These are phyloP conservation scores for Heteractis magnifica DNA, from an alignment of 92 coral and sea anemone species.

Conservation along the genomic window DNA sequence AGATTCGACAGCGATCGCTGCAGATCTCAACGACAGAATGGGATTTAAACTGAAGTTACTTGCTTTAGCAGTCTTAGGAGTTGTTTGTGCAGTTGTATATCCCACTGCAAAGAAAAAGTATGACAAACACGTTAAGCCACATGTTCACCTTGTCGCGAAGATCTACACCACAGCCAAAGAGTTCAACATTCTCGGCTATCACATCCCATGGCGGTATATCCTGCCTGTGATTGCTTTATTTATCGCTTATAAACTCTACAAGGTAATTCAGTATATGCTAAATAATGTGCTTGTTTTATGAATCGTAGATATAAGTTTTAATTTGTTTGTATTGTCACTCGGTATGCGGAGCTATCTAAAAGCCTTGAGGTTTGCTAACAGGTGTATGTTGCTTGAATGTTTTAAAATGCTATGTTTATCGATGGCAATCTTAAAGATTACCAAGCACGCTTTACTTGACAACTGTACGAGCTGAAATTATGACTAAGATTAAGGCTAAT, in stretches of 20 bases:
- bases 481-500: background rate
- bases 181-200: slow-evolving; percentile 86
- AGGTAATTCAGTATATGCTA: slow-evolving; percentile 61
- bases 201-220: slow-evolving; percentile 90
- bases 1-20: slow-evolving; percentile 2
- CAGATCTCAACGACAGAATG: slow-evolving; percentile 22
- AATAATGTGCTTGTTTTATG: slow-evolving; percentile 2
- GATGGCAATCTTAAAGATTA: background rate
- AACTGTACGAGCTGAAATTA: slow-evolving; percentile 4
- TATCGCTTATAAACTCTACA: slow-evolving; percentile 73
- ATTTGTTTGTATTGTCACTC: background rate
- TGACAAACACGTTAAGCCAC: slow-evolving; percentile 83
- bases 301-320: background rate
- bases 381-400: background rate
- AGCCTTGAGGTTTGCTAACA: background rate
- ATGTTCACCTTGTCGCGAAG: slow-evolving; percentile 68
- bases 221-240: slow-evolving; percentile 78
- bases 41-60: slow-evolving; percentile 79
- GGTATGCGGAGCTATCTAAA: background rate
- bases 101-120: slow-evolving; percentile 83
- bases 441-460: background rate
- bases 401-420: background rate
- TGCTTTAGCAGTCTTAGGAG: slow-evolving; percentile 81
- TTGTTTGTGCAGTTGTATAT: slow-evolving; percentile 73
- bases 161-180: slow-evolving; percentile 67